Percentiles rank a stretch among this genome's conserved stretches.
phyloP scores from a whole-genome alignment of 2,888 invertebrate species.

The Tineola bisselliella region DNA sequence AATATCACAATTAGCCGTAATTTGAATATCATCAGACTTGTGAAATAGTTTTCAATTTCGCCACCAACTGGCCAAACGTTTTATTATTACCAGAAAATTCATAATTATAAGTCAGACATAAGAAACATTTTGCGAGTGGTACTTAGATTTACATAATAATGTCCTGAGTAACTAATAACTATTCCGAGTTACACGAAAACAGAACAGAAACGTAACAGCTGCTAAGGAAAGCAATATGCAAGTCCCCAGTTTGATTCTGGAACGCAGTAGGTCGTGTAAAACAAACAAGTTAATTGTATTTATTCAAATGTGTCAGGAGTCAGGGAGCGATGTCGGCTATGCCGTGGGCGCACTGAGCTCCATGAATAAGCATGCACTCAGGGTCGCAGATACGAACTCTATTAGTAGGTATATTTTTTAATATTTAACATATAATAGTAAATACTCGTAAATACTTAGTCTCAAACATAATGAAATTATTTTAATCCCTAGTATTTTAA shows the following conservation, averaged over 20 bases:
- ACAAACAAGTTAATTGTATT: slow-evolving; percentile 69
- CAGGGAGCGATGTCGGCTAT: slow-evolving; percentile 30
- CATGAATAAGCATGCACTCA: slow-evolving; percentile 55
- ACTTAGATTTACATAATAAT: too few relatives aligned
- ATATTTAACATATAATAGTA: too few relatives aligned
- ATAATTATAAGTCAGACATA: too few relatives aligned
- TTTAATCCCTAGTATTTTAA: too few relatives aligned
- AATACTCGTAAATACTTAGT: too few relatives aligned
- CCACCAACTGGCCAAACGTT: slow-evolving; percentile 15
- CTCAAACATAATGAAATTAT: too few relatives aligned
- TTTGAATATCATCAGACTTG: slow-evolving; percentile 44
- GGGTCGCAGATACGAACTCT: neutral
- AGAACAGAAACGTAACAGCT: neutral
- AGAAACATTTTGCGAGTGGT: too few relatives aligned
- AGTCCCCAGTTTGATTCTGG: neutral
- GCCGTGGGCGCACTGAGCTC: slow-evolving; percentile 43
- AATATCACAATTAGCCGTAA: slow-evolving; percentile 54
- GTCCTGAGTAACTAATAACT: too few relatives aligned
- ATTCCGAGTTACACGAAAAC: neutral
- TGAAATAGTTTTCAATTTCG: slow-evolving; percentile 43
- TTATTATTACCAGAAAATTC: too few relatives aligned
- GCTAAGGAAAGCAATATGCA: neutral
- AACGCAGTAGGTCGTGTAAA: slow-evolving; percentile 41
- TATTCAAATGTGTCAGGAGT: slow-evolving; percentile 51
- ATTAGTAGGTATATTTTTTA: neutral